phyloP scores from a whole-genome alignment of 2,888 invertebrate genomes.

The Tuta absoluta region DNA sequence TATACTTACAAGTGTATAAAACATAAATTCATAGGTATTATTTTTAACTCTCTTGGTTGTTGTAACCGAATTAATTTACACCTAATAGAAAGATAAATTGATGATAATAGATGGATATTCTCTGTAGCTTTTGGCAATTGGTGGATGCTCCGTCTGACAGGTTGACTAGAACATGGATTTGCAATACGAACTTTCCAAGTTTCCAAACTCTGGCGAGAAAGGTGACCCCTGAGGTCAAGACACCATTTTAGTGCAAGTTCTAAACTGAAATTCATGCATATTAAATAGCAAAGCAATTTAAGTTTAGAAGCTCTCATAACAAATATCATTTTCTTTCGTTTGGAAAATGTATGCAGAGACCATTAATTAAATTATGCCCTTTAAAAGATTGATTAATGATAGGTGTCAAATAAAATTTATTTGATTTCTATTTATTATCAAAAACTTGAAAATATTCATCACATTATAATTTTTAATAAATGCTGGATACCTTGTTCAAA shows the following conservation, averaged over 20 bases:
- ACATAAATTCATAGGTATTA: no score
- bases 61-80: not conserved
- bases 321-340: not conserved
- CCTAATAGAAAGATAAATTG: not conserved
- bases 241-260: slow-evolving; percentile 5
- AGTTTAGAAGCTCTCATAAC: not conserved
- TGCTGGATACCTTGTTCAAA: no score
- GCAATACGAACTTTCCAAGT: slow-evolving; percentile 13
- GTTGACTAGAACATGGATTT: slow-evolving; percentile 16
- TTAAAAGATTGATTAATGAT: not conserved
- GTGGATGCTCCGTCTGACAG: not conserved
- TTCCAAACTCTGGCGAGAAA: slow-evolving; percentile 3
- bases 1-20: no score
- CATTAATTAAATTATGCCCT: not conserved
- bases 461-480: no score
- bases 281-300: slow-evolving; percentile 7
- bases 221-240: slow-evolving; percentile 10
- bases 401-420: not conserved
- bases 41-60: not conserved
- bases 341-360: not conserved
- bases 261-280: slow-evolving; percentile 7
- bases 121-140: not conserved
- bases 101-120: not conserved
- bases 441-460: no score
- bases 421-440: not conserved